Conservation (phyloP, 2,797 vertebrate species). For the Neopelma chrysocephalum region DNA sequence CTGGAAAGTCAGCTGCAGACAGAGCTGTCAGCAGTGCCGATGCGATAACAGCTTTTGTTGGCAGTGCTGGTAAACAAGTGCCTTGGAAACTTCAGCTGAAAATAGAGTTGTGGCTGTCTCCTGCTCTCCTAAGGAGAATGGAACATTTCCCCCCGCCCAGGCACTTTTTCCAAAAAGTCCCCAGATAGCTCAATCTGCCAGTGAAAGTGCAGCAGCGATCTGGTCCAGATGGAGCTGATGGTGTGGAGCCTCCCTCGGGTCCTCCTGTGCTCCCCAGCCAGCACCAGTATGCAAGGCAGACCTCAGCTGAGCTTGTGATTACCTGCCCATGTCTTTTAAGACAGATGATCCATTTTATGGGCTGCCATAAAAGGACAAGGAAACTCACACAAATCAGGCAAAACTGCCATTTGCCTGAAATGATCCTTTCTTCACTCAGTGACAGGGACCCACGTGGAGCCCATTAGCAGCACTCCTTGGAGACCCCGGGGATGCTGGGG, state of each 20-base stretch:
- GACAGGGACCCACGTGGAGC: not conserved
- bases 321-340: not conserved
- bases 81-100: constrained; percentile 41
- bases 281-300: not conserved
- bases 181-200: not conserved
- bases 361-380: not conserved
- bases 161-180: not conserved
- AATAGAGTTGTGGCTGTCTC: constrained; percentile 55
- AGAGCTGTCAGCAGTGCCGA: constrained; percentile 34
- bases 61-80: constrained; percentile 52
- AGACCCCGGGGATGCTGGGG: not conserved
- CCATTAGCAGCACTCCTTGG: accelerated
- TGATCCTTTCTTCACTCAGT: not conserved
- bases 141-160: not conserved
- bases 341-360: not conserved
- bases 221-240: not conserved
- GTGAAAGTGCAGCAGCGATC: not conserved
- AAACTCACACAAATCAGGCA: constrained; percentile 13
- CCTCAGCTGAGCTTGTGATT: not conserved
- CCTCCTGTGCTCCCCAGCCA: not conserved
- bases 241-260: not conserved
- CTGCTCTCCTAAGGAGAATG: not conserved
- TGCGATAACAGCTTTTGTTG: not conserved
- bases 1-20: constrained; percentile 23
- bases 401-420: not conserved